These are phyloP conservation scores for Meteorus colon DNA, from an alignment of 2,888 invertebrate species.

Conservation along the genomic window DNA sequence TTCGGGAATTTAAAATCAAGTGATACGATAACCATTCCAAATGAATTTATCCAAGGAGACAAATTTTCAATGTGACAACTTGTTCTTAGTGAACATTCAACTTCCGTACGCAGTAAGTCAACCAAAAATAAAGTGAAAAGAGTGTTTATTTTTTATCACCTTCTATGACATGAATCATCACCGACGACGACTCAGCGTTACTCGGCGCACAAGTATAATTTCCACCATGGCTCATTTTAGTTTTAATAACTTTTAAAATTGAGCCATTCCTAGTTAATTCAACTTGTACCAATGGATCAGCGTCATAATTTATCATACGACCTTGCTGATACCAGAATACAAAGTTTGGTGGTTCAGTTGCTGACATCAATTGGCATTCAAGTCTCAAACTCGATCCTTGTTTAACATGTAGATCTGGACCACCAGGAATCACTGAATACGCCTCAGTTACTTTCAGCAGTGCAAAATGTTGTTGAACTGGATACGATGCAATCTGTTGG, in stretches of 20 bases:
- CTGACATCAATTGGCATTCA: constrained; percentile 68
- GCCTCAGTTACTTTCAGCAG: constrained; percentile 76
- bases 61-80: no score
- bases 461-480: constrained; percentile 57
- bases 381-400: constrained; percentile 69
- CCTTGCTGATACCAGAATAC: constrained; percentile 86
- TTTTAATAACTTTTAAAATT: constrained; percentile 63
- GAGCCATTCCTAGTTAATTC: constrained; percentile 71
- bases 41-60: no score
- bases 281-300: constrained; percentile 75
- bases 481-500: constrained; percentile 56
- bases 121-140: neutral
- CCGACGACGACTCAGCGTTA: constrained; percentile 59
- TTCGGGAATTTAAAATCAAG: no score
- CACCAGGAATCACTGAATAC: constrained; percentile 73
- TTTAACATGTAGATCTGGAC: constrained; percentile 70
- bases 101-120: no score
- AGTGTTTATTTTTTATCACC: constrained; percentile 47
- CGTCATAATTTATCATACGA: constrained; percentile 90
- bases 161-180: constrained; percentile 63
- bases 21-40: no score
- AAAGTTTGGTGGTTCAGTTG: constrained; percentile 68
- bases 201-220: constrained; percentile 69
- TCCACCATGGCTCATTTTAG: constrained; percentile 66
- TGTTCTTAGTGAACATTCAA: no score